Evolutionary conservation across 2,888 invertebrate species (phyloP), one percentile per base, ranked within the genome.

Genomic region (Alitta virens): DNA sequence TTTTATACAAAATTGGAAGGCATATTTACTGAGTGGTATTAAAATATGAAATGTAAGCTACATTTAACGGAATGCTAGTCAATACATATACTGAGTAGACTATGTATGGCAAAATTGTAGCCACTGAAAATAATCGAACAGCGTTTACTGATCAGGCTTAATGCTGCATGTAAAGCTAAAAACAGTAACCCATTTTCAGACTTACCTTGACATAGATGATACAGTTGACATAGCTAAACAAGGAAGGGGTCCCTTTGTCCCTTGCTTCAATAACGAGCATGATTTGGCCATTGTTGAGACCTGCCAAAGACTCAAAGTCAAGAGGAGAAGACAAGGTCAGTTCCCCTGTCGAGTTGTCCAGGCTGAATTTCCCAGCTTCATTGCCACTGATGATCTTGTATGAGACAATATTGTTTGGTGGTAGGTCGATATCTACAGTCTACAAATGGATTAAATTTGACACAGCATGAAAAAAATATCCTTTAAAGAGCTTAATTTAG

Each of bases 401-500:
- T 27, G 63, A 67, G 9, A 78, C 73, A n/a, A 63, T 26, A 60
- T 77, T 78, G 70, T 78, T 79, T 1, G 62, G 21, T 71, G 70
- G 68, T 0, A 91, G 89, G 80, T 92, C 92, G 16, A 84, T 84
- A 78, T 92, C 92, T 1, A 86, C 87, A 0, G 92, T 92, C 86
- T 90, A 61, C 5, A 72, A 33, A 33, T 33, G 12, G 12, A 63
- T 55, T 62, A 33, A 14, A 21, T 5, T 40, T 40, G 12, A 40
- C 42, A 40, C 12, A 16, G 42, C n/a, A n/a, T n/a, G n/a, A n/a
- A n/a, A n/a, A n/a, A n/a, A n/a, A n/a, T n/a, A n/a, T n/a, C n/a
- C n/a, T n/a, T n/a, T n/a, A 33, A 33, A 33, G 33, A 33, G 33
- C 12, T 33, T 33, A 33, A 27, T 14, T 33, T n/a, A 57, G n/a